These are phyloP conservation scores for Dendrophyllia cribrosa DNA, from an alignment of 64 coral and sea anemone genomes.

Conservation along the genomic window DNA sequence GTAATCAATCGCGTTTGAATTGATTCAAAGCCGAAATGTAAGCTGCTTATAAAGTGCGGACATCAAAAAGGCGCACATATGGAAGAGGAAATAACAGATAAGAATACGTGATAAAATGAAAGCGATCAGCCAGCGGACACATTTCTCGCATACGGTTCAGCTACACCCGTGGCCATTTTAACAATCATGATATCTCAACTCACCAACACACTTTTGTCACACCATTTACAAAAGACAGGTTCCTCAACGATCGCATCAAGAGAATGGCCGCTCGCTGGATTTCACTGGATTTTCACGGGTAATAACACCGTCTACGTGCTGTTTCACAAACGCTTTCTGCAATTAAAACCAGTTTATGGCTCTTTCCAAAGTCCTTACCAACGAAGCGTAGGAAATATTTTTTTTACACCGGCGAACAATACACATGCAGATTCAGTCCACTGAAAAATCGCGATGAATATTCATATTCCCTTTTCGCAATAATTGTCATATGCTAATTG, in stretches of 20 bases:
- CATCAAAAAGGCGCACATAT: neutral
- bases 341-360: neutral
- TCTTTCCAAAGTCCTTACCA: neutral
- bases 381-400: neutral
- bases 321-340: neutral
- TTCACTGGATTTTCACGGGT: neutral
- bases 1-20: neutral
- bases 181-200: neutral
- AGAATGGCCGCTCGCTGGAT: neutral
- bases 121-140: neutral
- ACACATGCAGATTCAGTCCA: neutral
- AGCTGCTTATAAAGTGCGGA: neutral
- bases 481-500: conserved; percentile 1
- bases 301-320: neutral
- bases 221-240: neutral
- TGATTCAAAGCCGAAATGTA: neutral
- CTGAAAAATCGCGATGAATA: neutral
- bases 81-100: neutral
- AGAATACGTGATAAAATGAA: neutral
- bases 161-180: neutral
- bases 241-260: neutral
- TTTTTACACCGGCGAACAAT: conserved; percentile 3
- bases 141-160: neutral
- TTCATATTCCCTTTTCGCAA: neutral
- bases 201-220: conserved; percentile 2